Conservation (phyloP, 1,140 invertebrate genomes). For the Leptestheria dahalacensis region DNA sequence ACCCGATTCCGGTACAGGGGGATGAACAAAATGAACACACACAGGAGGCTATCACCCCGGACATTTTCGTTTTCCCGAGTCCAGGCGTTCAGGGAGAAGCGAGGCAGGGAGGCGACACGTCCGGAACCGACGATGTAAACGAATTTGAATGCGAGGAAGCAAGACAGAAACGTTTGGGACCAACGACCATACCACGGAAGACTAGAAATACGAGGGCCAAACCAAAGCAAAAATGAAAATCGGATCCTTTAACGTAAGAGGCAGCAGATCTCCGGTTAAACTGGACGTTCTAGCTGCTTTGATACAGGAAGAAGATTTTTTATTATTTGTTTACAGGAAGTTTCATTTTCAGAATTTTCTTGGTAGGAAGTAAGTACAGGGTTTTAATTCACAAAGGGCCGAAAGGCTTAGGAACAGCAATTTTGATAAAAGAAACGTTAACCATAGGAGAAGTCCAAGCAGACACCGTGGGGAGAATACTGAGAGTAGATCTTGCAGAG, state of each 20-base stretch:
- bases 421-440: neutral
- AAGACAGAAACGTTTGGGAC: too few species aligned
- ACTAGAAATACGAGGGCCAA: too few species aligned
- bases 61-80: too few species aligned
- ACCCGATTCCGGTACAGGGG: too few species aligned
- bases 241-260: neutral
- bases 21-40: too few species aligned
- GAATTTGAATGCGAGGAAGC: too few species aligned
- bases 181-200: too few species aligned
- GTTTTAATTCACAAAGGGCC: neutral
- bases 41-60: too few species aligned
- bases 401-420: neutral
- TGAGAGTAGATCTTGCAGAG: neutral
- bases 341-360: neutral
- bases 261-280: neutral
- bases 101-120: too few species aligned
- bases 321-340: neutral
- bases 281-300: neutral
- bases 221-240: neutral
- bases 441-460: neutral
- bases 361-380: neutral
- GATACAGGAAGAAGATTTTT: neutral
- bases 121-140: too few species aligned
- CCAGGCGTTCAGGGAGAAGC: too few species aligned
- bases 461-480: neutral